Evolutionary conservation across 1,140 invertebrate species (phyloP), one percentile per base, ranked within the genome.

Genomic region (Ceratina calcarata): DNA sequence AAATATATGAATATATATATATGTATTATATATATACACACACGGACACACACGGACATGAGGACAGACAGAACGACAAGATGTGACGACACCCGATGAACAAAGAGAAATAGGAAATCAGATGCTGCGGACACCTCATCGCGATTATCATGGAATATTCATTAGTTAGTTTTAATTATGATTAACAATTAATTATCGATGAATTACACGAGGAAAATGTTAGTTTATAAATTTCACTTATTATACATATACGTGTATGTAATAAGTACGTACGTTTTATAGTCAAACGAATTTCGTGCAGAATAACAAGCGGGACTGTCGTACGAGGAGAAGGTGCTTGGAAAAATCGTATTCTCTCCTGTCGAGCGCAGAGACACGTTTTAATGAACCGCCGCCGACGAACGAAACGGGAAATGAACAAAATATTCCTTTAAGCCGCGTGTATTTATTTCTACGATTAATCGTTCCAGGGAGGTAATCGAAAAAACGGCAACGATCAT

Each of bases 151-250:
- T 75, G 78, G 82, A 68, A 57, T 79, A 85, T 74, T 68, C 24
- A 81, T 86, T 78, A 80, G 72, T 88, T 86, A 85, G 77, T 90
- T 90, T 87, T 90, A 87, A 90, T 88, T 82, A 86, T 84, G 86
- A 87, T 88, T 89, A 89, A 85, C 87, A 84, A 69, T 88, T 84
- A 72, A 76, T 86, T 80, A 71, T 66, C 57, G 58, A 71, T 53
- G 45, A 55, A 78, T 85, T 89, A 85, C 82, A 83, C 67, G 78
- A 87, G 72, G 86, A 71, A 87, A 66, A 88, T 87, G 87, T 90
- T 90, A 90, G 87, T 89, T 90, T 87, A 89, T 90, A 86, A 88
- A 86, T 86, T 32, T 87, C 83, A 87, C 78, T 89, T 88, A 84
- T 88, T 85, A 81, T 86, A 76, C 82, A 68, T 81, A 80, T 74